Percentiles rank a stretch among this genome's conserved stretches.
Evolutionary conservation across 2,797 vertebrate species (phyloP).

Genomic region (Mallotus villosus): DNA sequence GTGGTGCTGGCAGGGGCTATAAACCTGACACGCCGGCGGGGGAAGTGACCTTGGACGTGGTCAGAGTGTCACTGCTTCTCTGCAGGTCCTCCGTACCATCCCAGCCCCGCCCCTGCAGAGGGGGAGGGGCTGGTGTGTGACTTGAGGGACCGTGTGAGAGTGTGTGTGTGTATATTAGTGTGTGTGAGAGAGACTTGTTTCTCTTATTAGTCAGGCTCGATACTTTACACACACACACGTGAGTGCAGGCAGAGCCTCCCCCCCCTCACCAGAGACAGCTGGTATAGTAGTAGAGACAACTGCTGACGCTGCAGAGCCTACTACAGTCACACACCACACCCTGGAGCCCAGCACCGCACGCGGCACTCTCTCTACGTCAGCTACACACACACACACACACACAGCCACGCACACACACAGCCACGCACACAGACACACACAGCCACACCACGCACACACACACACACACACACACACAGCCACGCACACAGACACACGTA

Average conservation of each 20-base stretch:
- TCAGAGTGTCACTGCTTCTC: background rate
- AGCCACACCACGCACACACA: slow-evolving; percentile 39
- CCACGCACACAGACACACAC: slow-evolving; percentile 34
- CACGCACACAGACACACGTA: no score
- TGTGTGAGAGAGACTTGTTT: no score
- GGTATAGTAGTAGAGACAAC: slow-evolving; percentile 39
- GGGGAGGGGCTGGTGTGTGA: no score
- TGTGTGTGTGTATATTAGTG: no score
- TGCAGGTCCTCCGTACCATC: background rate
- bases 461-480: slow-evolving; percentile 28
- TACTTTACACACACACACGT: no score
- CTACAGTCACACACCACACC: slow-evolving; percentile 51
- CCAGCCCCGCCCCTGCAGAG: no score
- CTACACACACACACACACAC: slow-evolving; percentile 26
- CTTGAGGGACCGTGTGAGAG: no score
- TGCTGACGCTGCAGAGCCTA: slow-evolving; percentile 45
- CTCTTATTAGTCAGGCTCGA: no score
- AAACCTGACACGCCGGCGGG: background rate
- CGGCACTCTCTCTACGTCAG: slow-evolving; percentile 43
- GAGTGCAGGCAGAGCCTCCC: background rate
- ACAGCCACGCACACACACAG: slow-evolving; percentile 31
- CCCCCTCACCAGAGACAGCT: slow-evolving; percentile 26
- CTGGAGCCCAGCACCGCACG: slow-evolving; percentile 63
- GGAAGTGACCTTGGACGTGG: background rate
- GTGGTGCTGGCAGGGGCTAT: background rate